Conservation (phyloP, 2,797 vertebrate species). For the Calcarius lapponicus region DNA sequence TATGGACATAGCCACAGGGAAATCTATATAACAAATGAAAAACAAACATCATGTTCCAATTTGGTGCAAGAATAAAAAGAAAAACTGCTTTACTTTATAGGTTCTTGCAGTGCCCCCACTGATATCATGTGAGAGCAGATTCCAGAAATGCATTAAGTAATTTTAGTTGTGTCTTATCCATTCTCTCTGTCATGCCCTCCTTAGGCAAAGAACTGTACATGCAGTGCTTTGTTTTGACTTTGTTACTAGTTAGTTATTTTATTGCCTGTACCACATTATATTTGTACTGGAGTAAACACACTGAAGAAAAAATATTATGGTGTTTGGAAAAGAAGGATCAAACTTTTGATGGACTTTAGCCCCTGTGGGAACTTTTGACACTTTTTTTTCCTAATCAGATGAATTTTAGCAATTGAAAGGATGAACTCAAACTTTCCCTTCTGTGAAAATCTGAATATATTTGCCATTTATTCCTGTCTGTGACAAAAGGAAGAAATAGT, state of each 20-base stretch:
- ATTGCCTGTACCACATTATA: background rate
- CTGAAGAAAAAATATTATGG: background rate
- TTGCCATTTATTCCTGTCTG: background rate
- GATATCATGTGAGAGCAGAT: background rate
- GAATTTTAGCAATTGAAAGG: background rate
- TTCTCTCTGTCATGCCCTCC: background rate
- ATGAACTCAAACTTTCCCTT: rapidly evolving
- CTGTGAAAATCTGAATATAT: background rate
- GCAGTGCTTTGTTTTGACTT: background rate
- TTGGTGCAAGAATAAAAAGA: background rate
- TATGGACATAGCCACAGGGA: background rate
- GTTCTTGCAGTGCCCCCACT: background rate
- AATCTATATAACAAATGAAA: background rate
- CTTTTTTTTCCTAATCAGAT: background rate
- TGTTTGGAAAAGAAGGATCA: background rate
- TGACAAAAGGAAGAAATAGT: background rate
- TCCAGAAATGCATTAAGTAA: background rate
- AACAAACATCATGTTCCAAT: background rate
- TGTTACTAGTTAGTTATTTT: background rate
- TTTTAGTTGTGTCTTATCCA: background rate
- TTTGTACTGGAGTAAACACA: background rate
- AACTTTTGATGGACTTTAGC: background rate
- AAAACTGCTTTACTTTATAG: background rate
- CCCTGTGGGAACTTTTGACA: background rate
- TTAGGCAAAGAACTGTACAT: background rate